Evolutionary conservation across 37 sponge, comb jelly and placozoan species (phyloP), one percentile per base, ranked within the genome.

Genomic region (Cliona cf. orientalis): DNA sequence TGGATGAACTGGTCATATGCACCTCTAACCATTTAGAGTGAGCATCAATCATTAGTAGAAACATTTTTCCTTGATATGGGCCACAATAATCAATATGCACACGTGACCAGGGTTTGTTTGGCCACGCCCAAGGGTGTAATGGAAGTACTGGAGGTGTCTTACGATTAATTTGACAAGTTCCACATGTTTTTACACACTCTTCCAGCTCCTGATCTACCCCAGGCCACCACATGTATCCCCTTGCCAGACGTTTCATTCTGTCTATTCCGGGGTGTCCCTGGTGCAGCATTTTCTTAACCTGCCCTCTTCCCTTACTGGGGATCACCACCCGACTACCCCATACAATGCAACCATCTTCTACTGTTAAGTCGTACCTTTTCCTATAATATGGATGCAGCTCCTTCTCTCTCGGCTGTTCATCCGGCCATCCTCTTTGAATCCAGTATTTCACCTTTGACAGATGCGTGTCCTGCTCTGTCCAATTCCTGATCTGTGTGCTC

Each of bases 261-360:
- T 26, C 41, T 11, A 82, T 82, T 4, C 89, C 89, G 9, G 83
- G 83, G 42, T 82, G 79, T 3, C n/a, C 65, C 11, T n/a, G 25
- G 62, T 86, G 87, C 23, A 86, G 25, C 55, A 49, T 28, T 28
- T 14, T 25, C 29, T 68, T 7, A 5, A 87, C 33, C 38, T 66
- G 40, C 0, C 7, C 2, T 25, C 57, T 31, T 2, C 45, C 0
- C 25, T 72, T 44, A 5, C 25, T 17, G 29, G 66, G 81, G 42
- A 80, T 36, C 29, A 87, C 62, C 33, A 80, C 81, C 29, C 88
- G 42, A n/a, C 28, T 72, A 26, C 88, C 88, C 70, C 88, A 75
- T 37, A 87, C 35, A 7, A 87, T 5, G 29, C 75, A 87, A 9
- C 69, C 71, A n/a, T 28, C 37, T 36, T 74, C 70, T 2, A 74